Percentiles rank a stretch among this genome's conserved stretches.
phyloP scores from a whole-genome alignment of 2,888 invertebrate species.

The Ophioninae sp. region DNA sequence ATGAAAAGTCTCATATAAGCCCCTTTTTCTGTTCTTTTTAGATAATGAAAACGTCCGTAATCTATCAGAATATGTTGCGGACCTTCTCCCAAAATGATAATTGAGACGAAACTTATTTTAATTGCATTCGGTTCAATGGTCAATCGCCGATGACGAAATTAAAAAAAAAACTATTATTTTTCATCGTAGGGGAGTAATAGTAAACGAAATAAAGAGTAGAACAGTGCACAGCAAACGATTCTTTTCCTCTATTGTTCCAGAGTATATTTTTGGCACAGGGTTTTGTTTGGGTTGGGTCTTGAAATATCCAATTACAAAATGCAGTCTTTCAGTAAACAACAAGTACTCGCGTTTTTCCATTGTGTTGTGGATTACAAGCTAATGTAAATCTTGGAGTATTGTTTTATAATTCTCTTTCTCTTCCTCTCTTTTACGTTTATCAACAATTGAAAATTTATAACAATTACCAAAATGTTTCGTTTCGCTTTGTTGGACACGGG shows the following conservation, averaged over 20 bases:
- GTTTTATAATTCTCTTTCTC: too few species aligned
- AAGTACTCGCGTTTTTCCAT: too few species aligned
- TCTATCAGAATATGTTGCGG: constrained; percentile 53
- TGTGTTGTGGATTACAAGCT: too few species aligned
- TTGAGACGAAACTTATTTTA: neutral
- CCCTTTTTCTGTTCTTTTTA: constrained; percentile 25
- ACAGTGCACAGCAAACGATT: neutral
- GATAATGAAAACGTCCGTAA: constrained; percentile 42
- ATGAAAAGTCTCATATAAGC: neutral
- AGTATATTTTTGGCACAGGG: too few species aligned
- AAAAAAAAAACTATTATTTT: neutral
- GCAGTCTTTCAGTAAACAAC: too few species aligned
- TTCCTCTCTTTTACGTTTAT: too few species aligned
- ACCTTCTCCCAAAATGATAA: constrained; percentile 19
- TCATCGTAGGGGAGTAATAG: neutral
- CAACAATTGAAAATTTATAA: too few species aligned
- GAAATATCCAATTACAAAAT: too few species aligned
- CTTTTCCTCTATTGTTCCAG: too few species aligned
- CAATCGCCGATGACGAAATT: neutral
- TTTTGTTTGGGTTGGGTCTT: too few species aligned
- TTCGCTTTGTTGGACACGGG: too few species aligned
- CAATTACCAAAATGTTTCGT: too few species aligned
- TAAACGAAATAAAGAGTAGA: neutral
- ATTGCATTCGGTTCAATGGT: neutral
- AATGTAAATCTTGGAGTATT: neutral